Conservation (phyloP, 2,888 invertebrate species). For the Dysmachus trigonus region DNA sequence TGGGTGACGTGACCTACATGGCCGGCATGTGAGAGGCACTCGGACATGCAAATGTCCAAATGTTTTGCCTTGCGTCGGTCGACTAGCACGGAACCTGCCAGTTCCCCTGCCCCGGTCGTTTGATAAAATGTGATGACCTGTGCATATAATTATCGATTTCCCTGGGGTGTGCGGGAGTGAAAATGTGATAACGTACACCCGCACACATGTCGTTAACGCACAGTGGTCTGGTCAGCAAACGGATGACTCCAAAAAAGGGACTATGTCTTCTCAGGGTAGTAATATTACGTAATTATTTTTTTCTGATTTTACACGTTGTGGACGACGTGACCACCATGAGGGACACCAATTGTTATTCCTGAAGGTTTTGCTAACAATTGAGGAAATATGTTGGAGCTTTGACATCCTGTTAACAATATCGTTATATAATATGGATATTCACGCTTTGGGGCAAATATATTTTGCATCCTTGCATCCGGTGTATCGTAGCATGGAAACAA, state of each 20-base stretch:
- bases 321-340: not conserved
- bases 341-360: not conserved
- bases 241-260: not conserved
- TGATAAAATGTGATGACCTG: not conserved
- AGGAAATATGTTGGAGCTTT: not conserved
- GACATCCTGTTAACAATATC: not conserved
- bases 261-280: not conserved
- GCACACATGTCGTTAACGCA: not conserved
- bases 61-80: not conserved
- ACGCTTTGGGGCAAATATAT: too few relatives aligned
- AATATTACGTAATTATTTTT: not conserved
- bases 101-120: not conserved
- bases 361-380: not conserved
- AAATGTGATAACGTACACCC: not conserved
- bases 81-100: not conserved
- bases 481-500: too few relatives aligned
- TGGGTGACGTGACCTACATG: not conserved
- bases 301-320: not conserved
- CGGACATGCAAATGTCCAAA: not conserved
- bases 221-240: not conserved
- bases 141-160: conserved; percentile 5
- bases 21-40: not conserved
- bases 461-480: too few relatives aligned
- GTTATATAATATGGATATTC: too few relatives aligned
- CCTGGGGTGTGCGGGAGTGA: not conserved